Base-by-base conservation (phyloP, 2,797 vertebrate species). In the Thaleichthys pacificus region DNA sequence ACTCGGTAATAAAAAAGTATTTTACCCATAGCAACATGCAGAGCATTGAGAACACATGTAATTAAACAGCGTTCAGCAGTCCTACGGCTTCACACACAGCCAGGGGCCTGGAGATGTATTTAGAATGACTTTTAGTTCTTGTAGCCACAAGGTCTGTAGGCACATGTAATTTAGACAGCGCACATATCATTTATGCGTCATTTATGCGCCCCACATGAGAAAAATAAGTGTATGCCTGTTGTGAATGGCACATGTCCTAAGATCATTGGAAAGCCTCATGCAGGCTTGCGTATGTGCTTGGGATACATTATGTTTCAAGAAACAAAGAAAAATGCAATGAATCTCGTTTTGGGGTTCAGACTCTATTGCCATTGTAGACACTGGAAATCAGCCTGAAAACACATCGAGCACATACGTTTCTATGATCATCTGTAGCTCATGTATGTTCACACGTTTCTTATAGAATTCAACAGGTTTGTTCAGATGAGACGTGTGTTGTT, bases 191-290 rank as follows among this genome's bases (percentile, higher is more conserved):
- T 84, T 86, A 86, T 87, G 73, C 71, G 74, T 75, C 78, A 78
- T 83, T 84, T 86, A 86, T 87, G 73, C 71, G 74, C 88, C 89
- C 86, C 86, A 85, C 89, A 85, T 80, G 84, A 87, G 84, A 82
- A 82, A 75, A 51, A 81, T 78, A 65, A 66, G 72, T 22, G 57
- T 78, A 82, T 76, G 74, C 62, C 84, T 79, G 32, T 91, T 93
- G 84, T 88, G 90, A 88, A 88, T 91, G 93, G 89, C 92, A 92
- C 86, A 85, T 86, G 82, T 91, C 89, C 87, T 91, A 91, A 91
- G 91, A 84, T 89, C 85, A 85, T 79, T 82, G 83, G 80, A 80
- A 17, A n/a, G n/a, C 83, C 82, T 82, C 81, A 79, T 73, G 75
- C 74, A 70, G 82, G 62, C 77, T 75, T 24, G 61, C 22, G 73